Evolutionary conservation across 2,113 vertebrate species (phyloP).

Genomic region (Lophius piscatorius): DNA sequence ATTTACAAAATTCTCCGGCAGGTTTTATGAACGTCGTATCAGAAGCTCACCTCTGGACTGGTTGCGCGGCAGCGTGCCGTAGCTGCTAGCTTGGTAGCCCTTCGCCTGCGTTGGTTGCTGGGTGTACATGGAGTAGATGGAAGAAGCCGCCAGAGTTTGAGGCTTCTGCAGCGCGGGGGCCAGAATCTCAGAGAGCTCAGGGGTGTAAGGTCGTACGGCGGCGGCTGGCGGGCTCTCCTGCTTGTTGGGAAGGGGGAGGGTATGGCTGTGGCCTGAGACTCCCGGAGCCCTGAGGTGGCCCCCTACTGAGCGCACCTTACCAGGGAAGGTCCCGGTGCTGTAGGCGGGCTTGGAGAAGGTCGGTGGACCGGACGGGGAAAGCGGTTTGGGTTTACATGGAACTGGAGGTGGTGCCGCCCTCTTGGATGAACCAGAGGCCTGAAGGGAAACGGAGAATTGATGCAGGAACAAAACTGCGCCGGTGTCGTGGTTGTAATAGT

Average conservation of each 20-base stretch:
- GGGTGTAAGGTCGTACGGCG: slow-evolving; percentile 89
- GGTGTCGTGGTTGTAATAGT: no score
- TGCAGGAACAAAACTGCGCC: no score
- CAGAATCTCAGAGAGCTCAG: slow-evolving; percentile 75
- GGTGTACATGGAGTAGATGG: slow-evolving; percentile 96
- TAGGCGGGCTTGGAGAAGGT: slow-evolving; percentile 66
- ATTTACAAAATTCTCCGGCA: no score
- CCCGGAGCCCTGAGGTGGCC: slow-evolving; percentile 43
- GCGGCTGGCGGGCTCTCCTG: slow-evolving; percentile 89
- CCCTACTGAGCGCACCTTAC: slow-evolving; percentile 69
- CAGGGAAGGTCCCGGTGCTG: slow-evolving; percentile 75
- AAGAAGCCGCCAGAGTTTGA: slow-evolving; percentile 89
- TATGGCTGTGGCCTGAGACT: slow-evolving; percentile 75
- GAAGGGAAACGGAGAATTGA: slow-evolving; percentile 49
- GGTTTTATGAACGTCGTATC: no score
- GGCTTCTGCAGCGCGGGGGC: slow-evolving; percentile 80
- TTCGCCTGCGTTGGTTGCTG: slow-evolving; percentile 86
- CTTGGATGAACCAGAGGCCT: slow-evolving; percentile 80
- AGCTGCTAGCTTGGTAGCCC: slow-evolving; percentile 84
- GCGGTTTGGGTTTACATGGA: slow-evolving; percentile 89
- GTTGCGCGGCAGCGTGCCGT: slow-evolving; percentile 83
- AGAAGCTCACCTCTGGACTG: slow-evolving; percentile 83
- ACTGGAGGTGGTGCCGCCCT: slow-evolving; percentile 84
- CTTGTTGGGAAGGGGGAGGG: slow-evolving; percentile 80
- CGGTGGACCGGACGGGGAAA: slow-evolving; percentile 70